Evolutionary conservation across 2,113 vertebrate genomes (phyloP), one percentile per base, ranked within the genome.

Genomic region (Peucedramus taeniatus): DNA sequence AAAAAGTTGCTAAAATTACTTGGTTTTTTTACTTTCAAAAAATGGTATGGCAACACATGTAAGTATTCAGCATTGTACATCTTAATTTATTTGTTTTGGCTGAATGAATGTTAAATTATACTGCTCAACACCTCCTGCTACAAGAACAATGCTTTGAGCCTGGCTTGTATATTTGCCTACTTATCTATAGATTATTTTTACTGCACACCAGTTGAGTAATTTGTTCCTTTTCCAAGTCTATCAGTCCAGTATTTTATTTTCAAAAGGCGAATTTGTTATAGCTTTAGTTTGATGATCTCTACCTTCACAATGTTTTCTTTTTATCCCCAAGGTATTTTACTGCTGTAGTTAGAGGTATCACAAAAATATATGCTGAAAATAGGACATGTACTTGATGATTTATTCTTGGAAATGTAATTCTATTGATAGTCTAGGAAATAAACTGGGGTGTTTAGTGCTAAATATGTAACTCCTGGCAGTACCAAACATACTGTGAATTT

Each of bases 71-170:
- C 40, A 50, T 92, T 94, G 66, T 23, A 64, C 28, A 56, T 93
- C 92, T 95, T 96, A 33, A 89, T 83, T 75, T 72, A 50, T 94
- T 97, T 96, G 76, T 96, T 96, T 92, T 93, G 44, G 59, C 37
- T 91, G 84, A 96, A 59, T 94, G 63, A 93, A 78, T 92, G 71
- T 95, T 97, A 90, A 98, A 92, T 96, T 93, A 74, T 87, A 68
- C 49, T 87, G 56, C 50, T 97, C 94, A 97, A 78, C 68, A 84
- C 54, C 81, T 64, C 16, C 59, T 80, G 22, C 56, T 95, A 82
- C 78, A 93, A 65, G 90, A 83, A 77, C 35, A 92, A 23, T 90
- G 68, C 66, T 97, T 97, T 31, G 68, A 28, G 28, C 4, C 1
- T 24, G 35, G 45, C 47, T 93, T 97, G 84, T 92, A 97, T 98